Evolutionary conservation across 2,888 invertebrate genomes (phyloP).

Genomic region (Elmis aenea): DNA sequence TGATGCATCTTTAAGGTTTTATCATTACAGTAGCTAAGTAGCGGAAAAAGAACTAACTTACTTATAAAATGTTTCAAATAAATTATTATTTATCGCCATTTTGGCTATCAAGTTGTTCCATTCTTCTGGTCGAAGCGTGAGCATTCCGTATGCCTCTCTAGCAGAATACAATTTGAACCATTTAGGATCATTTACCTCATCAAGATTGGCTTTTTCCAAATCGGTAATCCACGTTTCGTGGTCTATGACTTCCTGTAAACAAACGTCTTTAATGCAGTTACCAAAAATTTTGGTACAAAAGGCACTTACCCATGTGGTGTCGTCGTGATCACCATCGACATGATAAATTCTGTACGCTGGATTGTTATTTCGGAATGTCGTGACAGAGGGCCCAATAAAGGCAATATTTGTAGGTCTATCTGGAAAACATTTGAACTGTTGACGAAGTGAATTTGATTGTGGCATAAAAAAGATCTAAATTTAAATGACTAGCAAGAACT

Average conservation of each 20-base stretch:
- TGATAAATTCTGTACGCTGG: conserved; percentile 94
- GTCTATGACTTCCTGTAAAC: conserved; percentile 76
- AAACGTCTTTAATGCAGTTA: background rate
- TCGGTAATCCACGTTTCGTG: conserved; percentile 96
- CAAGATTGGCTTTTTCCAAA: conserved; percentile 80
- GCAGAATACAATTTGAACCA: conserved; percentile 87
- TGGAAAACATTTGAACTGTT: conserved; percentile 31
- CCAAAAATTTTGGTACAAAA: no score
- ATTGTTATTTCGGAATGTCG: conserved; percentile 86
- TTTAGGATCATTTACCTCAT: conserved; percentile 69
- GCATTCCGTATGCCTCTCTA: conserved; percentile 75
- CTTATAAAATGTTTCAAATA: conserved; percentile 87
- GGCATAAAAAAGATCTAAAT: no score
- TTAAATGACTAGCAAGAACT: no score
- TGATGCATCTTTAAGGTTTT: no score
- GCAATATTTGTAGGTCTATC: conserved; percentile 79
- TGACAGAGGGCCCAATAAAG: conserved; percentile 90
- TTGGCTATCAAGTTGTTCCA: conserved; percentile 86
- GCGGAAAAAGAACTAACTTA: no score
- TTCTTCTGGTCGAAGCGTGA: conserved; percentile 76
- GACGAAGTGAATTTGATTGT: no score
- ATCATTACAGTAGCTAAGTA: conserved; percentile 1
- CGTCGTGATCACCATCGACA: conserved; percentile 84
- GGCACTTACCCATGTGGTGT: conserved; percentile 64
- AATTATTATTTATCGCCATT: conserved; percentile 75